Conservation (phyloP, 1,140 invertebrate genomes). For the Laupala kohalensis region DNA sequence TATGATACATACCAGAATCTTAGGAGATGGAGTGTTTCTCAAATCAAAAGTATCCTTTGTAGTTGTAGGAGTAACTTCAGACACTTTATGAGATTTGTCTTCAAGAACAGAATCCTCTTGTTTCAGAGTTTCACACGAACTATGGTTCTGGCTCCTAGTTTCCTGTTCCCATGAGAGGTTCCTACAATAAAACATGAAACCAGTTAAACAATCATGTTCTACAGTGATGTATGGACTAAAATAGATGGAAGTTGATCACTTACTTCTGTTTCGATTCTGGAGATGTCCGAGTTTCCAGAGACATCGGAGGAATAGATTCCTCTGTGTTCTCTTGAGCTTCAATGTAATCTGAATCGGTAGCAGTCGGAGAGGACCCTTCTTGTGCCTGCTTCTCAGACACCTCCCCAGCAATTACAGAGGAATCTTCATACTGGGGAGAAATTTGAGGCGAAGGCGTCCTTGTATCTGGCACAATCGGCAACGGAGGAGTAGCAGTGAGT, state of each 20-base stretch:
- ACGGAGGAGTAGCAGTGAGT: slow-evolving; percentile 12
- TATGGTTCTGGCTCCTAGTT: not conserved
- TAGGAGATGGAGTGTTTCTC: slow-evolving; percentile 3
- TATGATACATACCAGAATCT: slow-evolving; percentile 1
- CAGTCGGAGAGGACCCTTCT: too few species aligned
- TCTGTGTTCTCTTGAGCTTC: too few species aligned
- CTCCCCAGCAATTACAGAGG: not conserved
- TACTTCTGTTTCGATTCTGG: not conserved
- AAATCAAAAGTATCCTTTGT: not conserved
- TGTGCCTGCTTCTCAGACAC: not conserved
- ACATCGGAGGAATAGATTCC: too few species aligned
- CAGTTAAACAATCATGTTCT: too few species aligned
- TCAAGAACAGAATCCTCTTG: not conserved
- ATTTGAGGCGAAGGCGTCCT: not conserved
- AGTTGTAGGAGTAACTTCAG: not conserved
- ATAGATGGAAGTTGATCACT: too few species aligned
- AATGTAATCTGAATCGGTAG: too few species aligned
- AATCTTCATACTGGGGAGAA: not conserved
- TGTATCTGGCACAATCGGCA: not conserved
- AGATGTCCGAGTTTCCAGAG: too few species aligned
- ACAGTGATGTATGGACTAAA: too few species aligned
- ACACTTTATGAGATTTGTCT: not conserved
- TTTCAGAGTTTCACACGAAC: not conserved
- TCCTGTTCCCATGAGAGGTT: not conserved
- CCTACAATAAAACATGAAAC: not conserved